A percentile compares a stretch with the other conserved stretches of the same genome.
phyloP scores from a whole-genome alignment of 2,797 vertebrate genomes.

The Siniperca scherzeri region DNA sequence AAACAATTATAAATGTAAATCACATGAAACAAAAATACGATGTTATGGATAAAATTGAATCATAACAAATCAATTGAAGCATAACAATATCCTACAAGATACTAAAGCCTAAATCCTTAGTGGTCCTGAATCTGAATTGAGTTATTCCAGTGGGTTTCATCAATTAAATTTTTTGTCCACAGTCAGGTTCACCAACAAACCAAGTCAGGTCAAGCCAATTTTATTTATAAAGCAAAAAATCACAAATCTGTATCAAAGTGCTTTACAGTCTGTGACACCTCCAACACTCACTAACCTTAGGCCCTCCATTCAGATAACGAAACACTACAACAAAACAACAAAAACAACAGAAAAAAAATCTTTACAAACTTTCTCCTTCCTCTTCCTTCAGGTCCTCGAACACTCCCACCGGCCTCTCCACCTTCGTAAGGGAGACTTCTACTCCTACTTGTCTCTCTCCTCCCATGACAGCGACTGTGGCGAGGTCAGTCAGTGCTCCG shows the following conservation, averaged over 20 bases:
- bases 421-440: conserved; percentile 96
- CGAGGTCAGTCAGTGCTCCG: conserved; percentile 90
- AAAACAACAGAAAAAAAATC: neutral
- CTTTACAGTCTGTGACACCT: neutral
- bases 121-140: too few species aligned
- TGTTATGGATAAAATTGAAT: neutral
- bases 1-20: too few species aligned
- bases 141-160: neutral
- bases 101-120: too few species aligned
- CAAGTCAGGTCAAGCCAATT: neutral
- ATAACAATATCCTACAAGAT: too few species aligned
- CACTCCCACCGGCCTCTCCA: conserved; percentile 94
- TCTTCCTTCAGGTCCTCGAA: conserved; percentile 87
- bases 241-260: neutral
- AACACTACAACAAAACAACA: neutral
- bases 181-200: neutral
- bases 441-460: conserved; percentile 97
- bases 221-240: neutral
- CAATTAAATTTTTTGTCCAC: neutral
- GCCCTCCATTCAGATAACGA: neutral
- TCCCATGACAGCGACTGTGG: conserved; percentile 99
- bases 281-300: too few species aligned
- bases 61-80: too few species aligned
- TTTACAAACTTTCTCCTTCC: neutral
- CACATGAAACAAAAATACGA: neutral